Evolutionary conservation across 2,113 vertebrate genomes (phyloP), one percentile per base, ranked within the genome.

Genomic region (Eptesicus fuscus): DNA sequence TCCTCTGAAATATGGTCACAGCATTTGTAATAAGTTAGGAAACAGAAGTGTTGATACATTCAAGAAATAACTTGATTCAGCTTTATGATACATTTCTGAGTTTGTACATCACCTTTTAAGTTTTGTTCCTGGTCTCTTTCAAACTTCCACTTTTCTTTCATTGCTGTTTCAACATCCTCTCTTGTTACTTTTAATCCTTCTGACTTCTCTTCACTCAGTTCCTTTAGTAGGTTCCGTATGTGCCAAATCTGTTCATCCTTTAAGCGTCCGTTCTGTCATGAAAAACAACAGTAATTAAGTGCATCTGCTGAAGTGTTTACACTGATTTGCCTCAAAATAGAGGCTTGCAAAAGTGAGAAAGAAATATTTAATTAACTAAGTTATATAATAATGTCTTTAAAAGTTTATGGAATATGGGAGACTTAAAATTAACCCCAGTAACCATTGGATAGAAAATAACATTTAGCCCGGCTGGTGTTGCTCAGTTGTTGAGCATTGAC

Each of bases 161-260:
- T 95, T n/a, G 96, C 97, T 13, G 97, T 77, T 79, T 99, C 98
- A 32, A 99, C 98, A 42, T 98, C 96, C 44, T 98, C 98, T 82
- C 98, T 98, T 35, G 98, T 98, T n/a, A 98, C 22, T 74, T 98
- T 94, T 28, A 86, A 92, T 11, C 95, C 89, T 0, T 98, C 97
- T 30, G 96, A 42, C 59, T 97, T 88, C 20, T 98, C 95, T 65
- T 98, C 95, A 49, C 97, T 98, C 13, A 98, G 92, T n/a, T 98
- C 95, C 32, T 76, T 96, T 7, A 98, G 80, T 9, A 99, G 84
- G 2, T 7, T 67, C 30, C 56, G 92, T 84, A 98, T 83, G 22
- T 98, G 96, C 32, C 82, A 93, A 4, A 79, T 53, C 82, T 98
- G 98, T 37, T 99, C 98, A 4, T 97, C 78, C 94, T 98, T 98